Evolutionary conservation across 2,113 vertebrate species (phyloP).

Genomic region (Grammomys surdaster): DNA sequence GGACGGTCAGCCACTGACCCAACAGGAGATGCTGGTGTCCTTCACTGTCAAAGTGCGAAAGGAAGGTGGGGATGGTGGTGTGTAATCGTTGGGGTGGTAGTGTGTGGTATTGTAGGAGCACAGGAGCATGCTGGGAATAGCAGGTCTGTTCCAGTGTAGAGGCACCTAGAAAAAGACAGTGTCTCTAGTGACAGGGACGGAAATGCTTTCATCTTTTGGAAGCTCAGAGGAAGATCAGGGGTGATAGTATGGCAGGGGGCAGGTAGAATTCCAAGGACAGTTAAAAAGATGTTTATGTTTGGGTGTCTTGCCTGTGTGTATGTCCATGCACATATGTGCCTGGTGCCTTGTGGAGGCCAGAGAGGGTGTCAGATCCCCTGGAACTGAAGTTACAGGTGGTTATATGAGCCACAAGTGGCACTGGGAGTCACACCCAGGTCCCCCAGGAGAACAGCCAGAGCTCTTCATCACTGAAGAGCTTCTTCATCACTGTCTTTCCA

Average conservation of each 20-base stretch:
- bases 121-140: neutral
- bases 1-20: neutral
- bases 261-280: too few species aligned
- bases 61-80: neutral
- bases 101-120: neutral
- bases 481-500: neutral
- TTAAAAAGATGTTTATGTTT: neutral
- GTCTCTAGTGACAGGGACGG: neutral
- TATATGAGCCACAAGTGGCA: neutral
- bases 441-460: neutral
- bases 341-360: neutral
- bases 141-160: neutral
- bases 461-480: neutral
- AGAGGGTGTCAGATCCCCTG: neutral
- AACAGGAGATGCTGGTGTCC: neutral
- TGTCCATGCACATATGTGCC: neutral
- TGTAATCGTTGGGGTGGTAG: neutral
- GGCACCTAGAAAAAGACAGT: accelerated
- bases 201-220: too few species aligned
- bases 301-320: neutral
- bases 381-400: neutral
- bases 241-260: neutral
- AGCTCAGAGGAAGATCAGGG: neutral
- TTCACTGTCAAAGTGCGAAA: neutral
- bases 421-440: neutral